These are phyloP conservation scores for Epinotia demarniana DNA, from an alignment of 2,888 invertebrate species.

Conservation along the genomic window DNA sequence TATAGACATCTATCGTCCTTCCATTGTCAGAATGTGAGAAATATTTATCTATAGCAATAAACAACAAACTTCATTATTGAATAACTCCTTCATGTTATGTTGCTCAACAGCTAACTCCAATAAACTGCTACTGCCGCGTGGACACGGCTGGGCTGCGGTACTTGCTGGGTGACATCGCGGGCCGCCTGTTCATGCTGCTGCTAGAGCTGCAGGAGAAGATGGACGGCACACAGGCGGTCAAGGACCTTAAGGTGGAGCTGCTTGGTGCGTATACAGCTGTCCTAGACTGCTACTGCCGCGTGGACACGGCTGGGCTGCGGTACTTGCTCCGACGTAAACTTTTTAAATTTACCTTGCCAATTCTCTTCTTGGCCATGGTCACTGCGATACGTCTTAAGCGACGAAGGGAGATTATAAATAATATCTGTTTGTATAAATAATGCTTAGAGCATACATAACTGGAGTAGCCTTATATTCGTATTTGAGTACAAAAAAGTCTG, in stretches of 20 bases:
- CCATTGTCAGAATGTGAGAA: too few relatives aligned
- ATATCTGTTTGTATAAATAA: too few relatives aligned
- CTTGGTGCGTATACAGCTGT: slow-evolving; percentile 84
- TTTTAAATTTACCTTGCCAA: too few relatives aligned
- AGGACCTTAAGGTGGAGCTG: slow-evolving; percentile 96
- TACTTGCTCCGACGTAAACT: slow-evolving; percentile 94
- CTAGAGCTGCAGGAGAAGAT: slow-evolving; percentile 92
- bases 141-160: slow-evolving; percentile 96
- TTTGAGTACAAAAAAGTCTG: too few relatives aligned
- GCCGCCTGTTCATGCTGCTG: slow-evolving; percentile 97
- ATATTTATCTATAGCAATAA: too few relatives aligned
- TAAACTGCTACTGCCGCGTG: slow-evolving; percentile 97
- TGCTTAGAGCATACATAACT: too few relatives aligned
- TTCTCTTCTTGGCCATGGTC: too few relatives aligned
- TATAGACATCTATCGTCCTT: too few relatives aligned
- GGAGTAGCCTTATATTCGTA: too few relatives aligned
- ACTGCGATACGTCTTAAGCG: too few relatives aligned
- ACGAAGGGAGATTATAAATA: too few relatives aligned
- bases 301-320: slow-evolving; percentile 95
- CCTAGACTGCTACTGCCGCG: slow-evolving; percentile 97
- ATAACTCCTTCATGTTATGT: background rate
- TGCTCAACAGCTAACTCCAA: slow-evolving; percentile 91
- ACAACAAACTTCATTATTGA: too few relatives aligned
- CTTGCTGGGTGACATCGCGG: slow-evolving; percentile 96
- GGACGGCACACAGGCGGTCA: slow-evolving; percentile 91